These are phyloP conservation scores for Cantharis rufa DNA, from an alignment of 2,888 invertebrate species.

Conservation along the genomic window DNA sequence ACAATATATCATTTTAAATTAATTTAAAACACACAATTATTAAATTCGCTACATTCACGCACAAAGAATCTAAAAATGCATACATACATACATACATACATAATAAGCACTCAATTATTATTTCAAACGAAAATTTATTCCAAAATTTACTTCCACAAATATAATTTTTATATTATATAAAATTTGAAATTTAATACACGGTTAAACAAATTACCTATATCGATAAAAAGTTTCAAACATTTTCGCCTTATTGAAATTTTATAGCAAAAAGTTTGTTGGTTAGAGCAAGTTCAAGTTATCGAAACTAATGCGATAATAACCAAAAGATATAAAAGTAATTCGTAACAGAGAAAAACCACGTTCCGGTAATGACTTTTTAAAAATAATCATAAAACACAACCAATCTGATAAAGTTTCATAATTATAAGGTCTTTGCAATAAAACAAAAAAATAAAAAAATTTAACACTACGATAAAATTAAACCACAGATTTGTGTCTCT, in stretches of 20 bases:
- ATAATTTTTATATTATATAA: neutral
- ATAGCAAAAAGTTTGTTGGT: conserved; percentile 9
- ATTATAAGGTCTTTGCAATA: neutral
- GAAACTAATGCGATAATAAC: conserved; percentile 13
- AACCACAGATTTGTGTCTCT: neutral
- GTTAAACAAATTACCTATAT: conserved; percentile 1
- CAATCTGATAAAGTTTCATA: neutral
- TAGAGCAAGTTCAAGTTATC: conserved; percentile 9
- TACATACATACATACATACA: too few relatives aligned
- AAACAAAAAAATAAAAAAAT: neutral
- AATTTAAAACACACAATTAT: neutral
- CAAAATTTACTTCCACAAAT: neutral
- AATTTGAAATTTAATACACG: neutral
- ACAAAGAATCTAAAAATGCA: neutral
- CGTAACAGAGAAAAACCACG: neutral
- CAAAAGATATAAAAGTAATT: conserved; percentile 9
- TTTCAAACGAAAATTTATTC: neutral
- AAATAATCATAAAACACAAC: neutral
- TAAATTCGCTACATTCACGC: neutral
- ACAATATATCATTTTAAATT: conserved; percentile 1
- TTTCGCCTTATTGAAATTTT: conserved; percentile 23
- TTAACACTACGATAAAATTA: neutral
- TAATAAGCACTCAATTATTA: too few relatives aligned
- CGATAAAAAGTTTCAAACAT: conserved; percentile 14
- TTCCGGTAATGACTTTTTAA: neutral